Percentiles rank a stretch among this genome's conserved stretches.
Evolutionary conservation across 2,113 vertebrate genomes (phyloP).

Genomic region (Anhinga rufa): DNA sequence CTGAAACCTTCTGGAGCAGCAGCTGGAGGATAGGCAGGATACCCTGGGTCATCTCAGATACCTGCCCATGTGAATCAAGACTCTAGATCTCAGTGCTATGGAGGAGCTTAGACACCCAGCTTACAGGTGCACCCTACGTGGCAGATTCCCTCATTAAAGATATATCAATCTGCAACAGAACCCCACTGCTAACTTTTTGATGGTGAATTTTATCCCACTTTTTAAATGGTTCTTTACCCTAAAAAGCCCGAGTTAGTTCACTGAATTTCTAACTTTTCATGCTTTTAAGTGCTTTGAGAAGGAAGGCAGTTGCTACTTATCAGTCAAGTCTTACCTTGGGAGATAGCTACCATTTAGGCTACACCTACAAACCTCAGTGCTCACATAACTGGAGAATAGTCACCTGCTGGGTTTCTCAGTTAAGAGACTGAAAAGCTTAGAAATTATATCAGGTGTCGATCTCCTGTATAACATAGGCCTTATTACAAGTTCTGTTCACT

Average conservation of each 20-base stretch:
- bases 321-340: neutral
- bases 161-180: neutral
- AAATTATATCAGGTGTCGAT: neutral
- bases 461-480: neutral
- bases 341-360: neutral
- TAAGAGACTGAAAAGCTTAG: neutral
- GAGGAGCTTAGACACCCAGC: neutral
- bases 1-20: neutral
- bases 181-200: neutral
- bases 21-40: neutral
- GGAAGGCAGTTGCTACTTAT: neutral
- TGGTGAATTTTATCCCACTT: neutral
- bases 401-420: neutral
- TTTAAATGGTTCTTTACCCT: neutral
- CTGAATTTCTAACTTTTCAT: neutral
- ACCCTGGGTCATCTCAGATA: neutral
- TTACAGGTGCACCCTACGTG: neutral
- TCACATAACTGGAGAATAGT: neutral
- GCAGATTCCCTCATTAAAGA: neutral
- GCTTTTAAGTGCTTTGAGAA: neutral
- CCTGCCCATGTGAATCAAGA: neutral
- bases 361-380: neutral
- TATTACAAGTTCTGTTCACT: neutral
- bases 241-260: neutral
- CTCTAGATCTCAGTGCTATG: neutral